Percentiles rank a stretch among this genome's conserved stretches.
Evolutionary conservation across 1,140 invertebrate species (phyloP).

Genomic region (Drosophila tropicalis): DNA sequence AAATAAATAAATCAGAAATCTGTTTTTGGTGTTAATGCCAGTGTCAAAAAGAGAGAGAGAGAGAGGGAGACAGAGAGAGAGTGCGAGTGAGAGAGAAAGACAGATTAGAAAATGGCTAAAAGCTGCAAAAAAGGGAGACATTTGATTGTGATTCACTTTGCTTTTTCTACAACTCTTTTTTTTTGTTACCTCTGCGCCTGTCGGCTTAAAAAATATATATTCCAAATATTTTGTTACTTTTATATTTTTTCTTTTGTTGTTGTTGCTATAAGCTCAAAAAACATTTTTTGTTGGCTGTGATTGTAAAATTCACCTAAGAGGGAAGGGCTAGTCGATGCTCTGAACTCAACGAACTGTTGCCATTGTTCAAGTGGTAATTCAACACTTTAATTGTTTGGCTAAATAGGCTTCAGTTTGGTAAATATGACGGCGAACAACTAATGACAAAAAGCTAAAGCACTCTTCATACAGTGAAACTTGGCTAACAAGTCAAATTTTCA

Average conservation of each 20-base stretch:
- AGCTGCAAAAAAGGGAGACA: not conserved
- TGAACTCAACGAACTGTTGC: constrained; percentile 1
- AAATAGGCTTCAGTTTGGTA: constrained; percentile 15
- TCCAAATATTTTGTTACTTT: not conserved
- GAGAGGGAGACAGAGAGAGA: constrained; percentile 10
- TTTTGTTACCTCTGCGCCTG: not conserved
- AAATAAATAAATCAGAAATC: constrained; percentile 63
- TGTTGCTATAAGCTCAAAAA: not conserved
- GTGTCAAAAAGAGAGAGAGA: not conserved
- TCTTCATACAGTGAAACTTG: not conserved
- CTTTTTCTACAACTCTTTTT: constrained; percentile 28
- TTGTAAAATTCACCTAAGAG: not conserved
- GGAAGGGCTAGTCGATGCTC: not conserved
- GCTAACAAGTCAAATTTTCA: not conserved
- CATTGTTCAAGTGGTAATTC: constrained; percentile 2
- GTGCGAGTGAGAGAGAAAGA: not conserved
- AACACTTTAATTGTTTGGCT: constrained; percentile 14
- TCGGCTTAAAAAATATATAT: constrained; percentile 11
- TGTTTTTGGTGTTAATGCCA: constrained; percentile 5
- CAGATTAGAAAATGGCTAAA: constrained; percentile 44
- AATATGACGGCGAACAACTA: constrained; percentile 6
- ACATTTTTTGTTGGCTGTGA: not conserved
- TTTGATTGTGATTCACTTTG: constrained; percentile 18
- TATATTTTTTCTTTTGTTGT: not conserved
- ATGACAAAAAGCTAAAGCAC: constrained; percentile 8